phyloP scores from a whole-genome alignment of 2,797 vertebrate genomes.

The Micrastur ruficollis region DNA sequence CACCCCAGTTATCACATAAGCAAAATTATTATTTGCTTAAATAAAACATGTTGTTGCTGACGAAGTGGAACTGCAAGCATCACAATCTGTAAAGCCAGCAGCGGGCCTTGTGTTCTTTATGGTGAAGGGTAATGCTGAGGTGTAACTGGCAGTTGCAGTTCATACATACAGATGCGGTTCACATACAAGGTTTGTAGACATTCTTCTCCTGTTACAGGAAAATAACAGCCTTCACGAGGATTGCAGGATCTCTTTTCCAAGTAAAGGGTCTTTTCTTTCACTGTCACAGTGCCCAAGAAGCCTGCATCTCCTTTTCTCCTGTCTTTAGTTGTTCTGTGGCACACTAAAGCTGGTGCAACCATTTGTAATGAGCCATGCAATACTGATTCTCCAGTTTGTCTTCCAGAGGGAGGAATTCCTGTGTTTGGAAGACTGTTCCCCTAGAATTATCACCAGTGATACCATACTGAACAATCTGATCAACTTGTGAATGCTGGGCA shows the following conservation, averaged over 20 bases:
- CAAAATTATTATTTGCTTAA: neutral
- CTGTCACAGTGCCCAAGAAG: neutral
- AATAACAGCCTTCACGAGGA: neutral
- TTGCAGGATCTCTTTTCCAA: neutral
- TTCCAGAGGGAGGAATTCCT: neutral
- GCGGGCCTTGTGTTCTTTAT: neutral
- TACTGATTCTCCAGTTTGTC: neutral
- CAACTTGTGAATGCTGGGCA: constrained; percentile 33
- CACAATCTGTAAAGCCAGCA: neutral
- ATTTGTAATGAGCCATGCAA: neutral
- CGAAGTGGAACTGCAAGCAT: neutral
- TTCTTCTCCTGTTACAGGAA: neutral
- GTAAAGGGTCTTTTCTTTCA: neutral
- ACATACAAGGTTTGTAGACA: neutral
- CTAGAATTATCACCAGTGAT: neutral
- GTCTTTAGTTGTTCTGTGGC: neutral
- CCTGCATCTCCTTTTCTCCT: neutral
- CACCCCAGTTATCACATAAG: neutral
- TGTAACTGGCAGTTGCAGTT: neutral
- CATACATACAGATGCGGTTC: fast-evolving
- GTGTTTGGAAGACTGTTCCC: neutral
- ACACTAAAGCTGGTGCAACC: neutral
- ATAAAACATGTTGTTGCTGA: neutral
- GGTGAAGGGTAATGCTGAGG: neutral
- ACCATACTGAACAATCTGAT: neutral